Conservation (phyloP, 2,888 invertebrate species). For the Pseudeuparius sepicola region DNA sequence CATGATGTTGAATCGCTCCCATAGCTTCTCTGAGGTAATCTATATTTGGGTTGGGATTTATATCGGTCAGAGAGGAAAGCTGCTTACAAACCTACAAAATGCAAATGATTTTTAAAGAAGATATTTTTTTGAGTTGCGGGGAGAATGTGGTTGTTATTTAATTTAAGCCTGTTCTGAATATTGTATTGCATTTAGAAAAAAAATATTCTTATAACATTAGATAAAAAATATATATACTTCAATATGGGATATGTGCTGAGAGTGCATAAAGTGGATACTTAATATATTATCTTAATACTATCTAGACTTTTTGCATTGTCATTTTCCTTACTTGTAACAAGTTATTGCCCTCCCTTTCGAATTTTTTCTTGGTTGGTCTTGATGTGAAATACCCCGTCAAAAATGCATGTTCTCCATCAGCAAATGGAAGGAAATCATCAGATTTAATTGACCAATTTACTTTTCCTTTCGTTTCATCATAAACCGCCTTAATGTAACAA, state of each 20-base stretch:
- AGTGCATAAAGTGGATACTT: too few relatives aligned
- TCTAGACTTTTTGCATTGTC: too few relatives aligned
- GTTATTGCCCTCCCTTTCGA: constrained; percentile 62
- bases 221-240: too few relatives aligned
- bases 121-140: too few relatives aligned
- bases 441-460: constrained; percentile 58
- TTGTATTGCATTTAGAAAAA: too few relatives aligned
- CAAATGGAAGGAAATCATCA: constrained; percentile 89
- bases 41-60: constrained; percentile 42
- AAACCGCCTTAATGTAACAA: constrained; percentile 69
- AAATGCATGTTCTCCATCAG: constrained; percentile 68
- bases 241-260: too few relatives aligned
- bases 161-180: too few relatives aligned
- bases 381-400: constrained; percentile 92
- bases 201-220: too few relatives aligned
- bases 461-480: constrained; percentile 44
- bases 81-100: constrained; percentile 65
- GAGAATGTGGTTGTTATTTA: too few relatives aligned
- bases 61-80: constrained; percentile 49
- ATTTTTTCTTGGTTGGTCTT: constrained; percentile 67
- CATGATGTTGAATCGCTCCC: constrained; percentile 89
- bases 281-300: too few relatives aligned
- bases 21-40: constrained; percentile 60
- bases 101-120: too few relatives aligned
- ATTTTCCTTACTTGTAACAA: constrained; percentile 61